phyloP scores from a whole-genome alignment of 2,888 invertebrate species.

The Sceliomorpha sp. region DNA sequence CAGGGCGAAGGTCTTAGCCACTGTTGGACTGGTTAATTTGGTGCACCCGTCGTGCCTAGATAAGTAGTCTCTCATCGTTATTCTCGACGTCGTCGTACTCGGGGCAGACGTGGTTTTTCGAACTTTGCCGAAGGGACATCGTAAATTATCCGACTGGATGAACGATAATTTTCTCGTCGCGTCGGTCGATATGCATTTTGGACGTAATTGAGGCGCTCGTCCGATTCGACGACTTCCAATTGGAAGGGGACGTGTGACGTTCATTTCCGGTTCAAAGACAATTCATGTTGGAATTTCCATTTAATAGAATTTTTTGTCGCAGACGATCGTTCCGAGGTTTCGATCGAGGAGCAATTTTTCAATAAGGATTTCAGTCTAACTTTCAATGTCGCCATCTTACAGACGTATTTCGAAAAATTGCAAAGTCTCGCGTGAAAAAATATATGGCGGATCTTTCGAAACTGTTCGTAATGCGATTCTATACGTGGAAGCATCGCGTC shows the following conservation, averaged over 20 bases:
- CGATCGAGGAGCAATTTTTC: no score
- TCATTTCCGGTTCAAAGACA: no score
- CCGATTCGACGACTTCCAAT: no score
- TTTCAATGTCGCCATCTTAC: no score
- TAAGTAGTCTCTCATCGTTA: conserved; percentile 21
- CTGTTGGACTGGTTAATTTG: conserved; percentile 41
- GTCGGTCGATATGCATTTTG: conserved; percentile 9
- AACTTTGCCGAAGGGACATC: conserved; percentile 19
- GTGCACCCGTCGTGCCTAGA: conserved; percentile 24
- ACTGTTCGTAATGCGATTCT: neutral
- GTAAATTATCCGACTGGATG: conserved; percentile 15
- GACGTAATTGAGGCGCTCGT: neutral
- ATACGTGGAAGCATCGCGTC: conserved; percentile 11
- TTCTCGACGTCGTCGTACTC: conserved; percentile 17
- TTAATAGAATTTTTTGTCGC: no score
- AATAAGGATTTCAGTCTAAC: no score
- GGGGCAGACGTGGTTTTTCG: conserved; percentile 4
- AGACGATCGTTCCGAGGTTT: no score
- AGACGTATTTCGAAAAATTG: no score
- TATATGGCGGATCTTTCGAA: no score
- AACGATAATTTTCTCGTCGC: conserved; percentile 7
- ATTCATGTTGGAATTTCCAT: no score
- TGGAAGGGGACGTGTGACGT: no score
- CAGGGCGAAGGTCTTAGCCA: conserved; percentile 27
- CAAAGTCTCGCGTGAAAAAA: no score